phyloP scores from a whole-genome alignment of 2,113 vertebrate genomes.

The Aythya baeri region DNA sequence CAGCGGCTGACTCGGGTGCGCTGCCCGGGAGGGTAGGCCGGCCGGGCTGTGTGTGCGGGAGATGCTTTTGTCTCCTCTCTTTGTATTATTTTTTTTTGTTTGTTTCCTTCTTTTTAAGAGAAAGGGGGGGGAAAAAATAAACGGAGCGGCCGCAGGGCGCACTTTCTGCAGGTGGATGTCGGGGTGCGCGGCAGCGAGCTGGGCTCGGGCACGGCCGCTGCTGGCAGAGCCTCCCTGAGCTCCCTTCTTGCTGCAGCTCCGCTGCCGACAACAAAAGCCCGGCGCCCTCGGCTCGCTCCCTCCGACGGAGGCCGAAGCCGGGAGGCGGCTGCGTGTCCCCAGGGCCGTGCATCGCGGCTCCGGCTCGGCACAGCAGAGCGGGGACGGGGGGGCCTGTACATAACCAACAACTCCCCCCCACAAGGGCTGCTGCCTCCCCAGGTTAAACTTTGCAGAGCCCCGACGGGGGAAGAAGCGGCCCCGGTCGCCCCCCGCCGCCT shows the following conservation, averaged over 20 bases:
- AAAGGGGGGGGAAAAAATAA: background rate
- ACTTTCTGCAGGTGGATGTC: background rate
- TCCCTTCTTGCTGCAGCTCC: background rate
- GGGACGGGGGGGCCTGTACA: background rate
- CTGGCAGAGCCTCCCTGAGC: background rate
- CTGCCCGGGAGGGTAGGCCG: background rate
- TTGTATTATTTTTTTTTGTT: background rate
- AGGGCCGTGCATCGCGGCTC: background rate
- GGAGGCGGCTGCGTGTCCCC: too few relatives aligned
- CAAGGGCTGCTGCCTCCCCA: too few relatives aligned
- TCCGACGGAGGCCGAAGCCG: background rate
- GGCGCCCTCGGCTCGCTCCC: background rate
- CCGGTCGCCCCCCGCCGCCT: too few relatives aligned
- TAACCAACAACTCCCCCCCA: too few relatives aligned
- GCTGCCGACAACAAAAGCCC: constrained; percentile 33
- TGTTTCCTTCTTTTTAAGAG: background rate
- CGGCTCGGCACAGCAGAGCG: background rate
- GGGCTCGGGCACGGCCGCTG: background rate
- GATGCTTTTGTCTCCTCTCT: background rate
- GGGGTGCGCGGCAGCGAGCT: background rate
- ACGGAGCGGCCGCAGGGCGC: background rate
- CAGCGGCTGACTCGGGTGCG: background rate
- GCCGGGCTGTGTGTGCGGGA: too few relatives aligned
- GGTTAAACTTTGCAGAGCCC: background rate
- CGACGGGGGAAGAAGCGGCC: background rate